Base-by-base conservation (phyloP, 2,888 invertebrate species). In the Muscina levida region DNA sequence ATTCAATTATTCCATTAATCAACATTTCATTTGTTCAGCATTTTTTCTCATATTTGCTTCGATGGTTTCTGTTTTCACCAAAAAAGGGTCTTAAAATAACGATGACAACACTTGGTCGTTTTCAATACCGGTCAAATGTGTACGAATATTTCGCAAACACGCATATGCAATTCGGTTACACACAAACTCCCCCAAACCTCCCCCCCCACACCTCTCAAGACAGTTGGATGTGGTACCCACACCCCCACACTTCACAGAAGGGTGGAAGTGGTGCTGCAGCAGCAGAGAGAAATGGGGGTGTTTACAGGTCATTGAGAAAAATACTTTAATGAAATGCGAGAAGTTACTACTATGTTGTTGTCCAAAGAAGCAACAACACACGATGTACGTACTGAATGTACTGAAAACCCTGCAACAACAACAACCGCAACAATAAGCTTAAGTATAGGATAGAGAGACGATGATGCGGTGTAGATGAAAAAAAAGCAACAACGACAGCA, bases 261-360 rank as follows among this genome's bases (percentile, higher is more conserved):
- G 53, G 53, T 53, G 53, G 53, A 31, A 31, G 13, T 51, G 44
- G 44, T 22, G 44, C 2, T 8, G 44, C 44, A 15, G n/a, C 24
- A 17, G 31, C 26, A 1, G 31, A 24, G 72, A 65, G 76, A 59
- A 72, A 66, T 59, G 66, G 73, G n/a, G 80, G 73, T 80, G 80
- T 80, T 80, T 77, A 66, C 72, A 77, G 80, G 80, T 76, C 79
- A 79, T 79, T 75, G 72, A 72, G 56, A 48, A 53, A 68, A 81
- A 81, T 82, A 76, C 78, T 84, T 82, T 77, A 83, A 82, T 83
- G 84, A 79, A 84, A 83, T 77, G 75, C 70, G 82, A 84, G 82
- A 82, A 81, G 76, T 82, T 80, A 80, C 81, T 78, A 75, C 67
- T 68, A 77, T 80, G 66, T 79, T 77, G 75, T 56, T 79, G 73